Base-by-base conservation (phyloP, 2,113 vertebrate species). In the Neodontobutis hainanensis region DNA sequence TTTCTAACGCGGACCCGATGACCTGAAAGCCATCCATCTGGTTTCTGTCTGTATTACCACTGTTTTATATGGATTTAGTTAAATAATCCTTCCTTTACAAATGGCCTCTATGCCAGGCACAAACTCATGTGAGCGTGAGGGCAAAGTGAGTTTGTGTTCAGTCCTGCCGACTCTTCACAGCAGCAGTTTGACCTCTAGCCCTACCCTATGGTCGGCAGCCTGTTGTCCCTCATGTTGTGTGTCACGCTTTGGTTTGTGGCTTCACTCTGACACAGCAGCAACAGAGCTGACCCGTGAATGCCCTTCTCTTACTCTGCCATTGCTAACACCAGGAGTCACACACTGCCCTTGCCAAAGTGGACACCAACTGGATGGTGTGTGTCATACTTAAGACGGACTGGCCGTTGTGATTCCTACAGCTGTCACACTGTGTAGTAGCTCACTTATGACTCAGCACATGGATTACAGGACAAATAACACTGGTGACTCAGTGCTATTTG, bases 241-340 rank as follows among this genome's bases (percentile, higher is more conserved):
- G 69, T 65, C 63, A 83, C 77, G 19, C 19, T 27, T 27, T 27
- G 19, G 19, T 51, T 32, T 51, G 7, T 27, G 49, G 38, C 61
- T 45, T 16, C 6, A 52, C 52, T 62, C 40, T 79, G 83, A 81
- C 78, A 78, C 14, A 8, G 5, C 75, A 77, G 14, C 61, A 72
- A 36, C 65, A 16, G 48, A 9, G 50, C 52, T 81, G 85, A 87
- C 80, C 80, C 67, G 1, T 70, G 61, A 78, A 61, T 1, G 5
- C 43, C 47, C 67, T 49, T 0, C 64, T 72, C 68, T 74, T 48
- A 47, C n/a, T 42, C 68, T 11, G 38, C 35, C 1, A 65, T 78
- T 65, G 74, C 57, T 4, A 45, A 51, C 2, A 16, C 19, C 65
- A 61, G 49, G 75, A 83, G 66, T 76, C 63, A 55, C 19, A 50